Base-by-base conservation (phyloP, 2,888 invertebrate genomes). In the Celastrina argiolus region DNA sequence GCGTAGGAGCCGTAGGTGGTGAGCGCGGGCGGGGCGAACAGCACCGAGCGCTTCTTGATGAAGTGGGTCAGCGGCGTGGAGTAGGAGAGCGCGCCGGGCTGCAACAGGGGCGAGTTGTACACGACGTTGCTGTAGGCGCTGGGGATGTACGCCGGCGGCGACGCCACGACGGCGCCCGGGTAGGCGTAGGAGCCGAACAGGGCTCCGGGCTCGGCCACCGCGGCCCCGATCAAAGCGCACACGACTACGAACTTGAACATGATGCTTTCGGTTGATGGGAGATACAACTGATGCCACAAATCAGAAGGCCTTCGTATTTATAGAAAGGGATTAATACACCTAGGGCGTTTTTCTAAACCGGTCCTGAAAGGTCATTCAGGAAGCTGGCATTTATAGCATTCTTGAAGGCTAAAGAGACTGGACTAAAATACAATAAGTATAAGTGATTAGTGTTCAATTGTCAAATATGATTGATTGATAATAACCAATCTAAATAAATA, bases 141-240 rank as follows among this genome's bases (percentile, higher is more conserved):
- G 73, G 39, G 81, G 74, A 83, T 80, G 61, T 80, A 80, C 12
- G 85, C 81, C 14, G 81, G 74, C 14, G 78, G 81, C 63, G 86
- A 84, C 10, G 80, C 68, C 66, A 83, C 61, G 34, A 79, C 69
- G 6, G 74, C 72, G 2, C 77, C 69, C 4, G 83, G 77, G 63
- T 83, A 80, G 4, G 76, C 61, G 45, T 18, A 45, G 22, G 22
- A 56, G 56, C 56, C 28, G 51, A 76, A 26, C 16, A 69, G 22
- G 8, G 70, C 58, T 36, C 76, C 74, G 7, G 87, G 86, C 69
- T 82, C 79, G 71, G 93, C 93, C 65, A 85, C 76, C 73, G 85
- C 93, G 74, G 91, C 84, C 74, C 93, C 93, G 74, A 93, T 76
- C 75, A 93, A 83, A 81, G 92, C 92, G 80, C 88, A 93, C 91